Evolutionary conservation across 2,113 vertebrate species (phyloP), one percentile per base, ranked within the genome.

Genomic region (Ranitomeya variabilis): DNA sequence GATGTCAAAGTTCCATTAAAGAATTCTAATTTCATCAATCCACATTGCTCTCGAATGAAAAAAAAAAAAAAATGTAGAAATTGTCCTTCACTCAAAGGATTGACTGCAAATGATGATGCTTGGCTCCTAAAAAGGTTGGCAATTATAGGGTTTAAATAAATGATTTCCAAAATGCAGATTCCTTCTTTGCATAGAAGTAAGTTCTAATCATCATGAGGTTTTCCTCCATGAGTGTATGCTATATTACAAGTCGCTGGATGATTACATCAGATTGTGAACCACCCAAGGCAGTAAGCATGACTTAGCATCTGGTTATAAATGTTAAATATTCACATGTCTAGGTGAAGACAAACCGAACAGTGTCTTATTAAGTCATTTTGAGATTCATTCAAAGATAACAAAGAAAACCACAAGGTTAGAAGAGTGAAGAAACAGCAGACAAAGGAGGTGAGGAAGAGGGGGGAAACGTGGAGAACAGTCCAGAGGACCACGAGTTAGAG

Each of bases 221-320:
- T 15, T 59, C 10, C 60, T 37, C 4, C 18, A n/a, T 0, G 4
- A 31, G 21, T 6, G 21, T 14, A 45, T 4, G 14, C 4, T 26
- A n/a, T 5, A 66, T 12, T 62, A 18, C 15, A 19, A 1, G 19
- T 14, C 9, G 31, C 19, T 83, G 64, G 31, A 7, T 66, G 55
- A 21, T 55, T 60, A 23, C 14, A 23, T 71, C n/a, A 76, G 45
- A 9, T 64, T 69, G n/a, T 71, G 45, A 84, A 52, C n/a, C 19
- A 69, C 52, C 21, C 11, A 6, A 23, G 45, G 69, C 12, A 84
- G 37, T 64, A 79, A 79, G 74, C 59, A 67, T 87, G 85, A 87
- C 85, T 87, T 79, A 59, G 76, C 85, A 87, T 67, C 45, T 62
- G 45, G 85, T 86, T 86, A 86, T 31, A 76, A 60, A 62, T 76